These are phyloP conservation scores for Hemiscyllium ocellatum DNA, from an alignment of 2,113 vertebrate species.

Conservation along the genomic window DNA sequence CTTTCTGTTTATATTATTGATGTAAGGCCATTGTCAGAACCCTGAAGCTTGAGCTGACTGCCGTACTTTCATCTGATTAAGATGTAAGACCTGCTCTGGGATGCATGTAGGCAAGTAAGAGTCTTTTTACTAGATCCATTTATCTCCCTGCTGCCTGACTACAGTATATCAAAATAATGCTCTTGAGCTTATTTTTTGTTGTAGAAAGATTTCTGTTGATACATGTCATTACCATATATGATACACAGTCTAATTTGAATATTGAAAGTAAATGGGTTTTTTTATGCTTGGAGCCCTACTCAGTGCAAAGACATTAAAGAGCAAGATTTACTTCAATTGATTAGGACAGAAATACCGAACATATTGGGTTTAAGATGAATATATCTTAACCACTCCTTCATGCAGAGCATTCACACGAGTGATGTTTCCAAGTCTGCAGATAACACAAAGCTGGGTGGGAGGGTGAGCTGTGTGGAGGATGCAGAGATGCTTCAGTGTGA, in stretches of 20 bases:
- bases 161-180: not conserved
- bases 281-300: not conserved
- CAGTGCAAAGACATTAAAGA: not conserved
- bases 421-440: too few species aligned
- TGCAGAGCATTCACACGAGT: not conserved
- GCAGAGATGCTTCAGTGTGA: too few species aligned
- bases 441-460: too few species aligned
- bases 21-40: not conserved
- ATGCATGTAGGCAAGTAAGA: not conserved
- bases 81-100: not conserved
- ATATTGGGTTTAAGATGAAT: not conserved
- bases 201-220: not conserved
- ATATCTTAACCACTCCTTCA: not conserved
- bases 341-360: not conserved
- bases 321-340: not conserved
- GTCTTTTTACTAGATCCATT: conserved; percentile 6
- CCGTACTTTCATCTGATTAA: not conserved
- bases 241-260: conserved; percentile 6
- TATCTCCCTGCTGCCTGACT: not conserved
- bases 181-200: not conserved
- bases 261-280: not conserved
- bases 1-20: not conserved
- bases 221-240: not conserved
- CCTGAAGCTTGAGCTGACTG: conserved; percentile 11
- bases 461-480: too few species aligned